Conservation (phyloP, 2,797 vertebrate species). For the Apodemus agrarius region DNA sequence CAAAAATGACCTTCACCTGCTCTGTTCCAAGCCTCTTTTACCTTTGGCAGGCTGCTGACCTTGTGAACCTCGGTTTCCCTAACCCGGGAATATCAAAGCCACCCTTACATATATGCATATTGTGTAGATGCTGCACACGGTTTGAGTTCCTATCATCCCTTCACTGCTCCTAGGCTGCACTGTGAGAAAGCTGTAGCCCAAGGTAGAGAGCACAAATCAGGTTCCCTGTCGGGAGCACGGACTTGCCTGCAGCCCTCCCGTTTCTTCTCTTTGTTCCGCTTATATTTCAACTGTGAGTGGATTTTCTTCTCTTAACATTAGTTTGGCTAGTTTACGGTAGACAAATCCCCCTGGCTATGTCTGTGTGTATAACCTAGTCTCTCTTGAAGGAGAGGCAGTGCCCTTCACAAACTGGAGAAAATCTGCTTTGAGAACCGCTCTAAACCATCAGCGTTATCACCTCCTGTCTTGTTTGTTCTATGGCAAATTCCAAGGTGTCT, state of each 20-base stretch:
- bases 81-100: background rate
- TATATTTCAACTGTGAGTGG: conserved; percentile 67
- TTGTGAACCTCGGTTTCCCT: background rate
- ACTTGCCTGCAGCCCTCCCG: conserved; percentile 13
- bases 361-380: conserved; percentile 59
- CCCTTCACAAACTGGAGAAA: conserved; percentile 38
- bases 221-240: conserved; percentile 3
- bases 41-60: background rate
- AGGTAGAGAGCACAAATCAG: conserved; percentile 5
- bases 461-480: conserved; percentile 59
- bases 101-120: background rate
- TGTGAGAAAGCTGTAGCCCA: background rate
- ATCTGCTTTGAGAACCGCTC: conserved; percentile 24
- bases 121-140: background rate
- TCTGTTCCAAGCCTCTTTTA: background rate
- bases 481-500: conserved; percentile 72
- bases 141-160: background rate
- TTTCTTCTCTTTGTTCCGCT: conserved; percentile 49
- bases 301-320: conserved; percentile 72
- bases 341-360: conserved; percentile 59
- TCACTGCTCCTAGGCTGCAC: background rate
- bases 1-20: background rate
- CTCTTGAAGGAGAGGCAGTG: conserved; percentile 25
- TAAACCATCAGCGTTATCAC: conserved; percentile 4
- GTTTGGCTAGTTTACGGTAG: conserved; percentile 42